Percentiles rank a stretch among this genome's conserved stretches.
Conservation (phyloP, 2,888 invertebrate genomes). For the Mesorhabditis sp. region DNA sequence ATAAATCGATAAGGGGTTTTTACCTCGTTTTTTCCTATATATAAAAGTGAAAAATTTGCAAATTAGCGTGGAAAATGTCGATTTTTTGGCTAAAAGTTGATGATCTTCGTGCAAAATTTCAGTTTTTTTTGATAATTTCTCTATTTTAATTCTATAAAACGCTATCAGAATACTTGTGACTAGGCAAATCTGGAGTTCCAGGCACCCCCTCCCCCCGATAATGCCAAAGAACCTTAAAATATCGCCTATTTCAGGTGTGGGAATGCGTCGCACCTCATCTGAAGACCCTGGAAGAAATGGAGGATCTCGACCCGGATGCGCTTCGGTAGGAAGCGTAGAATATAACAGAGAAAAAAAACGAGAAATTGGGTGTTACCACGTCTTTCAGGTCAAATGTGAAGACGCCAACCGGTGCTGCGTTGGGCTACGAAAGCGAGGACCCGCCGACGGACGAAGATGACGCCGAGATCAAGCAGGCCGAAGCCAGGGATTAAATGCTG, state of each 20-base stretch:
- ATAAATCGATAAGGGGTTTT: not conserved
- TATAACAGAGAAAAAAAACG: not conserved
- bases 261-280: conserved; percentile 63
- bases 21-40: not conserved
- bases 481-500: not conserved
- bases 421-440: not conserved
- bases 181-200: too few species aligned
- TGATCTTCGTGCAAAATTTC: too few species aligned
- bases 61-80: too few species aligned
- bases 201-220: too few species aligned
- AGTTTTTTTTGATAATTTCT: too few species aligned
- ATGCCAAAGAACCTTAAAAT: not conserved
- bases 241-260: conserved; percentile 62
- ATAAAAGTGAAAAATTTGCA: too few species aligned
- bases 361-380: conserved; percentile 5
- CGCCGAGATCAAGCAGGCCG: not conserved
- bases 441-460: not conserved
- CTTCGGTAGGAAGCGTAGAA: conserved; percentile 22
- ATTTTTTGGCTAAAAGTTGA: too few species aligned
- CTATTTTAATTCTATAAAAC: too few species aligned
- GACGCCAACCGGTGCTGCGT: conserved; percentile 5
- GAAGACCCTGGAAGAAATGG: conserved; percentile 58
- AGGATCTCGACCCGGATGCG: conserved; percentile 54
- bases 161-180: too few species aligned
- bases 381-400: not conserved